Base-by-base conservation (phyloP, 2,888 invertebrate species). In the Reticulitermes lucifugus region DNA sequence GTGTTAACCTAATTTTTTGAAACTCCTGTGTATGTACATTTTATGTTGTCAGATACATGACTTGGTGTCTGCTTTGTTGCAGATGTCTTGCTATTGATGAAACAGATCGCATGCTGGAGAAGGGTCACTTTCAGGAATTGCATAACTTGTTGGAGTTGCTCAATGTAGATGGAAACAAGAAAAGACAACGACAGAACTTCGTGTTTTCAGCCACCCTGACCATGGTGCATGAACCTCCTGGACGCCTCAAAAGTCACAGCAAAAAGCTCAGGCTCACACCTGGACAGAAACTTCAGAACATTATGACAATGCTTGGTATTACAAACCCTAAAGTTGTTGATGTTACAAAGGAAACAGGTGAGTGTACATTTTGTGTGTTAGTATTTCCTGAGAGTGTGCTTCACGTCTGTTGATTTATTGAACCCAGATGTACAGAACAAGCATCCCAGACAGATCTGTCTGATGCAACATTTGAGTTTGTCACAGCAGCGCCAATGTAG, bases 141-240 rank as follows among this genome's bases (percentile, higher is more conserved):
- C 94, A 96, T 41, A 93, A 95, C 22, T 91, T 99, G 70, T 90
- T 99, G 7, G 96, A 96, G 87, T 91, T 95, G 0, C 92, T 99
- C 10, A 98, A 99, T 90, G 91, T 92, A 22, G 95, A 96, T 88
- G 93, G 94, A 70, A 89, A 89, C 0, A 93, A 93, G 71, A 91
- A 93, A 35, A 91, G 92, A 83, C 89, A 92, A 60, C 92, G 99
- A 3, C 99, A 99, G 91, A 98, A 96, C 89, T 98, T 99, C 89
- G 96, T 99, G 0, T 99, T 99, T 92, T 99, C 99, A 0, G 99
- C 99, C 22, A 99, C 99, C 0, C 92, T 99, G 55, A 98, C 99
- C 0, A 91, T 99, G 89, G 96, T 98, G 0, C 98, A 98, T 88
- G 96, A 97, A 84, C 92, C 98, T 73, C 96, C 97, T 0, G 92